These are phyloP conservation scores for Hypomesus transpacificus DNA, from an alignment of 2,113 vertebrate species.

Conservation along the genomic window DNA sequence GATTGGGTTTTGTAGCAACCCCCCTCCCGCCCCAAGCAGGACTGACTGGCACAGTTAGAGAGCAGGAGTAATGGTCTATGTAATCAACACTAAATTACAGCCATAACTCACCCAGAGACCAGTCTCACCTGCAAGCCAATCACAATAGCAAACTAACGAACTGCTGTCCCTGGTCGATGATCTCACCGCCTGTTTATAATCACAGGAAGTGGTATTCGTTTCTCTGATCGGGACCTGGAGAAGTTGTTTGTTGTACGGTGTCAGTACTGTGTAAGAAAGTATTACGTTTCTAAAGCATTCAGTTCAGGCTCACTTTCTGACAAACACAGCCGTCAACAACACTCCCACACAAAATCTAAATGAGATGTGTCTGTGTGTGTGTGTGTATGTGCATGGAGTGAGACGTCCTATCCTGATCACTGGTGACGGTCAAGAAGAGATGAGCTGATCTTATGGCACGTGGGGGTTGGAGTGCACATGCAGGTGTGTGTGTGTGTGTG, in stretches of 20 bases:
- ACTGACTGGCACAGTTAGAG: constrained; percentile 57
- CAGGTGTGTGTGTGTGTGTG: constrained; percentile 16
- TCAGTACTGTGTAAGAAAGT: background rate
- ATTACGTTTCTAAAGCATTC: background rate
- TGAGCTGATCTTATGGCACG: constrained; percentile 55
- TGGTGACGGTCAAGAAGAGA: constrained; percentile 30
- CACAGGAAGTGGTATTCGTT: constrained; percentile 14
- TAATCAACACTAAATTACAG: constrained; percentile 60
- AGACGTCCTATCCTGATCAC: no score
- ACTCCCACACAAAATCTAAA: no score
- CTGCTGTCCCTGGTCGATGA: constrained; percentile 22
- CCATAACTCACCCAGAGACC: constrained; percentile 55
- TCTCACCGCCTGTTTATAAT: constrained; percentile 26
- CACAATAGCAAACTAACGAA: constrained; percentile 37
- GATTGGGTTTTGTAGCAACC: constrained; percentile 7
- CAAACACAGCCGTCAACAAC: background rate
- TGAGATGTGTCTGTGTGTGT: constrained; percentile 7
- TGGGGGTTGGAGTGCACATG: constrained; percentile 13
- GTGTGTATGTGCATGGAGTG: constrained; percentile 11
- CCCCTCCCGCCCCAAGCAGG: constrained; percentile 8
- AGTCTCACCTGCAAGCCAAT: constrained; percentile 40
- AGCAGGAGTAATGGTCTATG: constrained; percentile 55
- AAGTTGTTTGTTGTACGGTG: background rate
- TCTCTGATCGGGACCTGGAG: constrained; percentile 1
- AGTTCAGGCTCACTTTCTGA: background rate